Base-by-base conservation (phyloP, 2,797 vertebrate species). In the Gymnopithys bicolor region DNA sequence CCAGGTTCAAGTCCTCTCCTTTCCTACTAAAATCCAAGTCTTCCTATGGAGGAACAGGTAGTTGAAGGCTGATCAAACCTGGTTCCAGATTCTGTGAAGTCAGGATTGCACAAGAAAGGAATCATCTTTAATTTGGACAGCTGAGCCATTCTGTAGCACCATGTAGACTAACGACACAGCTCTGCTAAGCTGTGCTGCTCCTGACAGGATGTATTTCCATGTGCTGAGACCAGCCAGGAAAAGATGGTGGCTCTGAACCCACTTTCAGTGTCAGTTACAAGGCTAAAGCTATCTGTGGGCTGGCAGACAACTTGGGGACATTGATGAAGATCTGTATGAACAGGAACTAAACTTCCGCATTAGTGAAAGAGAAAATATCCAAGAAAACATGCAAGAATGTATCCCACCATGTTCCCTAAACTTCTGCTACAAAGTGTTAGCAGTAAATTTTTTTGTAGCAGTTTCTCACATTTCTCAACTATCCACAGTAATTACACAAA, bases 141-240 rank as follows among this genome's bases (percentile, higher is more conserved):
- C 51, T 55, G 51, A 84, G 39, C 25, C 2, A 5, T 32, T 16
- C 75, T 41, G 14, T 12, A 62, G 35, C 35, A 55, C 4, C 8
- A 1, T 0, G 7, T 13, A 18, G 43, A 39, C 15, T 49, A 14
- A 11, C 9, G 46, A 45, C 25, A 27, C 15, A 22, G 63, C 11
- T 30, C 33, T 67, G 32, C 60, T 62, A 2, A 19, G 41, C 35
- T 1, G 3, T 25, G 13, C n/a, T 58, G 75, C 28, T 74, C 41
- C 56, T 51, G 59, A 53, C 8, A 17, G 21, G 43, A 19, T 22
- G 7, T 14, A 9, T 25, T 79, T 19, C 27, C 35, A 15, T 1
- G 6, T 60, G 55, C 49, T 68, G 32, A 82, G 41, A 23, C 21
- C 39, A 90, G 52, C 3, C 37, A 68, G 43, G 37, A 12, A 28